Percentiles rank a stretch among this genome's conserved stretches.
Evolutionary conservation across 2,888 invertebrate genomes (phyloP).

Genomic region (Nemoura dubitans): DNA sequence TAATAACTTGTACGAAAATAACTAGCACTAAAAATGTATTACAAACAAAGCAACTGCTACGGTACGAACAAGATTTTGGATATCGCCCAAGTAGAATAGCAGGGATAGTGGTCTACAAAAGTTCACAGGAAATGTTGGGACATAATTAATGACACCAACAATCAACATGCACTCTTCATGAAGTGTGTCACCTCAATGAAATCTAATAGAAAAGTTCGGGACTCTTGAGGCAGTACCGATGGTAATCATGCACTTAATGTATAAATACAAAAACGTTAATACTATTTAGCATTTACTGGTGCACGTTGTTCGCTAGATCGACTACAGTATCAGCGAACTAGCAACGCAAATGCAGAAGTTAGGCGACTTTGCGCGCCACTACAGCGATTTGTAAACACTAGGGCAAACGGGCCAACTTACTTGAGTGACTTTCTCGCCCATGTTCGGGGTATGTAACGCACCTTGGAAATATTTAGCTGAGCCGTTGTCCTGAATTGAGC

Average conservation of each 20-base stretch:
- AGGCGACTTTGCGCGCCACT: no score
- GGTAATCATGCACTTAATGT: no score
- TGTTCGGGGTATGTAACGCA: conserved; percentile 74
- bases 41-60: neutral
- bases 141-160: neutral
- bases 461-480: conserved; percentile 76
- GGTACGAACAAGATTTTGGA: neutral
- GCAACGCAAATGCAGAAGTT: no score
- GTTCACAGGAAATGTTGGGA: neutral
- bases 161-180: neutral
- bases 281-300: no score
- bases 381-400: no score
- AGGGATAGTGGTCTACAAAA: neutral
- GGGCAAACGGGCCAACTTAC: neutral
- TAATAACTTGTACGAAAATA: conserved; percentile 7
- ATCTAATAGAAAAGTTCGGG: neutral
- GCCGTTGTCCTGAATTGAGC: conserved; percentile 75
- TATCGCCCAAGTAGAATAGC: conserved; percentile 1
- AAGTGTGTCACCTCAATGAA: neutral
- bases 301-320: no score
- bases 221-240: no score
- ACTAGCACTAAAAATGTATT: neutral
- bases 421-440: conserved; percentile 77
- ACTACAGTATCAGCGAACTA: no score
- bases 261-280: no score